Percentiles rank a stretch among this genome's conserved stretches.
phyloP scores from a whole-genome alignment of 2,888 invertebrate species.

The Hyposoter dolosus region DNA sequence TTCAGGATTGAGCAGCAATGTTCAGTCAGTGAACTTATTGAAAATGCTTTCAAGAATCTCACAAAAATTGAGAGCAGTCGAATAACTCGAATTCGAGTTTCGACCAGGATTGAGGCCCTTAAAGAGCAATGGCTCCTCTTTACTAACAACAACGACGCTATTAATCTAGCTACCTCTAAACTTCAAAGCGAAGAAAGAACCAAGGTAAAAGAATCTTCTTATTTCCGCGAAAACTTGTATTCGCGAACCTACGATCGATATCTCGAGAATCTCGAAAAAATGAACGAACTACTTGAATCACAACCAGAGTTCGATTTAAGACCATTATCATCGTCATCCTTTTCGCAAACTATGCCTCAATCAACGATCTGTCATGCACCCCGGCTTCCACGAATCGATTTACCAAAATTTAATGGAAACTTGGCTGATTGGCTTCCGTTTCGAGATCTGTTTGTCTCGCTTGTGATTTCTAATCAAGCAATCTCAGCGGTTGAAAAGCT shows the following conservation, averaged over 20 bases:
- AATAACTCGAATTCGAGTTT: background rate
- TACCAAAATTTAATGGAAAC: slow-evolving; percentile 7
- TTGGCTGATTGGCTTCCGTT: background rate
- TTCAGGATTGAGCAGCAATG: too few relatives aligned
- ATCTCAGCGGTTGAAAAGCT: slow-evolving; percentile 14
- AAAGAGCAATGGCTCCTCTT: background rate
- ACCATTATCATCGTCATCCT: background rate
- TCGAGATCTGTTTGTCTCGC: background rate
- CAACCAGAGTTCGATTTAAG: background rate
- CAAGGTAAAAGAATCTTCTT: background rate
- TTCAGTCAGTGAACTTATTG: too few relatives aligned
- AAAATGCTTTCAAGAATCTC: too few relatives aligned
- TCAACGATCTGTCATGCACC: background rate
- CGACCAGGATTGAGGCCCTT: background rate
- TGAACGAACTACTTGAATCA: background rate
- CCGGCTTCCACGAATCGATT: background rate
- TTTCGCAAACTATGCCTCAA: background rate
- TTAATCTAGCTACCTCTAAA: background rate
- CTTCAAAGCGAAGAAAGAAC: background rate
- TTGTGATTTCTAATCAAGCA: background rate
- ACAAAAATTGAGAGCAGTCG: too few relatives aligned
- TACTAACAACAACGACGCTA: background rate
- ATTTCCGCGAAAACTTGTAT: background rate
- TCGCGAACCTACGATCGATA: background rate
- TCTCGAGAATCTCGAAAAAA: background rate